Conservation (phyloP, 2,888 invertebrate genomes). For the Diabrotica balteata region DNA sequence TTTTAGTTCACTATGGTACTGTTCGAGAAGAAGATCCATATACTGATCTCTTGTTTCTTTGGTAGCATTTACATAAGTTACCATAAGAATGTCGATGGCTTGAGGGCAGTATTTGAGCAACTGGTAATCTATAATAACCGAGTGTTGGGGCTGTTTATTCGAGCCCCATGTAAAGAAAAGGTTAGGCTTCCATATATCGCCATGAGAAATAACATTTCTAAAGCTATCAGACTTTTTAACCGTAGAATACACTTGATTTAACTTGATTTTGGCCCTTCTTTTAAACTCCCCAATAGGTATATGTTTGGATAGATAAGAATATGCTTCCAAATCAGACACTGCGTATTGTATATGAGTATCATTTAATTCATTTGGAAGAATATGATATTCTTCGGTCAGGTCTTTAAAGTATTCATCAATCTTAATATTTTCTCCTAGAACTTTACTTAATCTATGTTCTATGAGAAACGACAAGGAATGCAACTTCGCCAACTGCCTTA, state of each 20-base stretch:
- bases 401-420: conserved; percentile 9
- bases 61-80: not conserved
- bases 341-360: not conserved
- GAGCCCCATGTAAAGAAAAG: conserved; percentile 3
- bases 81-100: not conserved
- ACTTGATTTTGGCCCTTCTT: not conserved
- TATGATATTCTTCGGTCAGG: not conserved
- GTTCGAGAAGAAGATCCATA: not conserved
- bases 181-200: conserved; percentile 5
- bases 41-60: not conserved
- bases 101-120: not conserved
- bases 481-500: conserved; percentile 5
- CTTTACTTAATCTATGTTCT: conserved; percentile 1
- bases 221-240: not conserved
- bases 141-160: not conserved
- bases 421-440: not conserved
- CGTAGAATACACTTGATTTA: not conserved
- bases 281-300: conserved; percentile 7
- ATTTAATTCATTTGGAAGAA: not conserved
- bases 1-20: conserved; percentile 3
- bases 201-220: conserved; percentile 6
- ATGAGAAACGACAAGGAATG: not conserved
- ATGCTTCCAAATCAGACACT: not conserved
- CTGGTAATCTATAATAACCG: not conserved
- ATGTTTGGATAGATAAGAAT: not conserved